Conservation (phyloP, 1,140 invertebrate genomes). For the Pachypsylla venusta region DNA sequence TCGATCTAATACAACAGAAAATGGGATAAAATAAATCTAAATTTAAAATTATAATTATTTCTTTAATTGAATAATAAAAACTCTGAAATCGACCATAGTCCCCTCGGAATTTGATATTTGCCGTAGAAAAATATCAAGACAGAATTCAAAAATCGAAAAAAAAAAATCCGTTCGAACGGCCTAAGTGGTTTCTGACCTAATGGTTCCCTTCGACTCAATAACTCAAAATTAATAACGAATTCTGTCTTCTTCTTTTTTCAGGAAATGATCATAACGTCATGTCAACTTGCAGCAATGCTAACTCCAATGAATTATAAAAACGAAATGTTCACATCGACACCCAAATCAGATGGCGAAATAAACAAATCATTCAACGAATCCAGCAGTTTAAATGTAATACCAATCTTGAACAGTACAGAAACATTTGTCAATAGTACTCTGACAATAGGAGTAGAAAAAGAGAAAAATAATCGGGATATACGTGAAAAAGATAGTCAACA, state of each 20-base stretch:
- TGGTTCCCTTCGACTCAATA: background rate
- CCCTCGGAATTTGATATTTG: background rate
- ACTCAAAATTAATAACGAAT: too few relatives aligned
- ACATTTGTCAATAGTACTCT: too few relatives aligned
- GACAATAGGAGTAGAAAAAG: too few relatives aligned
- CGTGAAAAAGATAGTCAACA: too few relatives aligned
- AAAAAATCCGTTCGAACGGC: background rate
- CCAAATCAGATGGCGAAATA: background rate
- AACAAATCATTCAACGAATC: background rate
- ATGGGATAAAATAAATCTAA: too few relatives aligned
- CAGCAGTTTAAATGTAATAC: background rate
- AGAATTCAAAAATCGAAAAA: background rate
- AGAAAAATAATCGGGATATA: too few relatives aligned
- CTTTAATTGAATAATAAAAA: background rate
- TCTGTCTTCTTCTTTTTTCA: background rate
- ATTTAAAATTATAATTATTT: too few relatives aligned
- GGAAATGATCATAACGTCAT: constrained; percentile 1
- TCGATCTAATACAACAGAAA: too few relatives aligned
- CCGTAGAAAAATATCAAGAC: background rate
- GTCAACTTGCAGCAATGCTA: background rate
- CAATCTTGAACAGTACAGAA: too few relatives aligned
- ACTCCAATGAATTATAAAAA: background rate
- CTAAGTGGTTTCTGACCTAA: background rate
- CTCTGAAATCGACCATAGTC: background rate
- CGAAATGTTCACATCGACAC: background rate